Conservation (phyloP, 2,888 invertebrate species). For the Falcaria lacertinaria region DNA sequence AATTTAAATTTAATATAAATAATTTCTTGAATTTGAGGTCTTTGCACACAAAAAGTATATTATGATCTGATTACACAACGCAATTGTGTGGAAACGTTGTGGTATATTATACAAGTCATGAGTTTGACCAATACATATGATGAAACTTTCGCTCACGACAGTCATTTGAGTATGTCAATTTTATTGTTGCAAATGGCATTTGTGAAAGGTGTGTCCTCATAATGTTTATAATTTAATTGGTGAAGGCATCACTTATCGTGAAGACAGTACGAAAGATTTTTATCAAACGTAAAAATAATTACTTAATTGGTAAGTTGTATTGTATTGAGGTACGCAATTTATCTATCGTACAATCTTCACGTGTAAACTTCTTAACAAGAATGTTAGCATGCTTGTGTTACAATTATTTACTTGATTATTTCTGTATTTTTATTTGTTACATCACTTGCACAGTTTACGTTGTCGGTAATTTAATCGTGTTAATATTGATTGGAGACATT, state of each 20-base stretch:
- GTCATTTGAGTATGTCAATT: too few relatives aligned
- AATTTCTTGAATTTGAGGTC: neutral
- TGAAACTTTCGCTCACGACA: too few relatives aligned
- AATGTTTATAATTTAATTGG: neutral
- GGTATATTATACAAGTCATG: too few relatives aligned
- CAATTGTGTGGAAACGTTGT: too few relatives aligned
- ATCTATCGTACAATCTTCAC: neutral
- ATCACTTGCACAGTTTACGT: neutral
- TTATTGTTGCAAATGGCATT: too few relatives aligned
- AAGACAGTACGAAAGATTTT: neutral
- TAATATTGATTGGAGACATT: neutral
- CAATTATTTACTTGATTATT: neutral
- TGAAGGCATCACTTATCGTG: neutral
- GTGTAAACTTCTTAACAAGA: neutral
- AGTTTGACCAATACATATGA: too few relatives aligned
- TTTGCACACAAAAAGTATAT: too few relatives aligned
- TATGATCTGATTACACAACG: too few relatives aligned
- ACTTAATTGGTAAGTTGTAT: too few relatives aligned
- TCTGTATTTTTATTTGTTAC: neutral
- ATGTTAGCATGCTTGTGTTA: conserved; percentile 8
- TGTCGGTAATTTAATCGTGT: neutral
- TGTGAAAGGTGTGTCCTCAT: too few relatives aligned
- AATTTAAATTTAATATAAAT: neutral
- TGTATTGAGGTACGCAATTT: too few relatives aligned
- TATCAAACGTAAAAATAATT: too few relatives aligned